Base-by-base conservation (phyloP, 2,888 invertebrate species). In the Thalpophila matura region DNA sequence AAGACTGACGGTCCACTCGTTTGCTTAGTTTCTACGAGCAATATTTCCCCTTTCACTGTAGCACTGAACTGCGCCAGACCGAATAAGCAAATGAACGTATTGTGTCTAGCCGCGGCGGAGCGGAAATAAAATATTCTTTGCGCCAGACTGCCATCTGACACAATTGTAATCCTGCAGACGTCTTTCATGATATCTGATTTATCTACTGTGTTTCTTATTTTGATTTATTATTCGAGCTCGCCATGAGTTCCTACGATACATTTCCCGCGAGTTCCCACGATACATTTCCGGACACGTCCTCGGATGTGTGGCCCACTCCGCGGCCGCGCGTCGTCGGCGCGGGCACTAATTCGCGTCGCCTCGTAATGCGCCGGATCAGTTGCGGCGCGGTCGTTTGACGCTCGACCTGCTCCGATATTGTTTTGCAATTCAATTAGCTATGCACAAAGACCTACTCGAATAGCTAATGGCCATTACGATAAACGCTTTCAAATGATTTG, bases 341-440 rank as follows among this genome's bases (percentile, higher is more conserved):
- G 20, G 9, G 31, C 49, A 45, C 16, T 58, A 42, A 42, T 53
- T 37, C 31, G 74, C 42, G 20, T 45, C 50, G 46, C 43, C 38
- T 31, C 49, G 29, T 68, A 40, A 59, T 56, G 53, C 53, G 45
- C 29, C 50, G 42, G 69, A 62, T 74, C 74, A 42, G 78, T 59
- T 61, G 78, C 31, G 65, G 65, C 45, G 64, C 54, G 51, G 49
- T 60, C 74, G 53, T 69, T 69, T 64, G 51, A 51, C 46, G 56
- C 51, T 35, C 42, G 27, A 50, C 45, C 20, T 26, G 9, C 31
- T 18, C 16, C 31, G 12, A 40, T 56, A 74, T 62, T 69, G 74
- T 74, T 50, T 59, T 47, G 55, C 50, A 18, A 56, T 66, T 62
- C 22, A 59, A 59, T 57, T 60, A 57, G 40, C 29, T 24, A 33